Evolutionary conservation across 2,113 vertebrate species (phyloP), one percentile per base, ranked within the genome.

Genomic region (Camelus bactrianus): DNA sequence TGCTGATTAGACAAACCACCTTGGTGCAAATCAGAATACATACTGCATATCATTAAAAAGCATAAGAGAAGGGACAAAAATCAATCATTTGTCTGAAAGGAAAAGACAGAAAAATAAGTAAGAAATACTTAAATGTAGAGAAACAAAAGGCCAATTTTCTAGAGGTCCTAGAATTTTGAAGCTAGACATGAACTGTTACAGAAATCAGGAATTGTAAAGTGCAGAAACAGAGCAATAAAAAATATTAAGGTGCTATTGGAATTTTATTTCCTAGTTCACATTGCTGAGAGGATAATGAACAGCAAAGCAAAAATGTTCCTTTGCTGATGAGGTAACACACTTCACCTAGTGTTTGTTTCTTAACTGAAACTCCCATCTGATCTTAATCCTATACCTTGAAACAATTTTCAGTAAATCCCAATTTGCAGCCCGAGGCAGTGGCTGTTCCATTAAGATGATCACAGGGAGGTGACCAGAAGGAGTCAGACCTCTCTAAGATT

Each of bases 301-400:
- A 93, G 42, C 38, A 91, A 93, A 83, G 24, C 6, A 4, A 62
- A 4, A 62, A 50, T 19, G 93, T 94, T 92, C 62, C 65, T 92
- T 30, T 64, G 70, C 10, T 82, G 48, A 28, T 82, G 64, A 81
- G 73, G 72, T 85, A 81, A 88, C 26, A 50, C 30, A 42, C 1
- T 82, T 84, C 60, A 93, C 35, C 35, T 75, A 70, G 32, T 72
- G 48, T 81, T 72, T 89, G 42, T 83, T 96, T 90, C 73, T 83
- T 93, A 86, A 82, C 65, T 46, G 65, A 93, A 94, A 83, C 64
- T 46, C 46, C 20, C 77, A 96, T 93, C 69, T 82, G 81, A 91
- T 91, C 46, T 42, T 94, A 79, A 80, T 96, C 77, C 65, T 89
- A 35, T 80, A 92, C 89, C 80, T 69, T 89, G 85, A 89, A 96